Base-by-base conservation (phyloP, 2,113 vertebrate species). In the Zosterops borbonicus region DNA sequence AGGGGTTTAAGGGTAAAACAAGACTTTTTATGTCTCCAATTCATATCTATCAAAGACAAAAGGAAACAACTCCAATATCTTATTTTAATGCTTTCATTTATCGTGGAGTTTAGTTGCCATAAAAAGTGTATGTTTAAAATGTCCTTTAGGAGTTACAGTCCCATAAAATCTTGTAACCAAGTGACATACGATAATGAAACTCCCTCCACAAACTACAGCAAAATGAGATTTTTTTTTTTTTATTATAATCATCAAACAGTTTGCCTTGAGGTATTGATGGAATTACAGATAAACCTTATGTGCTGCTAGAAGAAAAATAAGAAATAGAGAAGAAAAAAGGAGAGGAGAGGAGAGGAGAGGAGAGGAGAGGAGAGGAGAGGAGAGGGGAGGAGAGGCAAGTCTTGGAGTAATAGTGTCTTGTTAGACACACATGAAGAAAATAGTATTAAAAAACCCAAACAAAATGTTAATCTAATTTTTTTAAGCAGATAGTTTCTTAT, bases 41-140 rank as follows among this genome's bases (percentile, higher is more conserved):
- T 96, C 92, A 56, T 96, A 97, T 97, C 97, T 96, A 95, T 97
- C 97, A 98, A 96, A 97, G 90, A 94, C 95, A 89, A 92, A 94
- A 86, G 46, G 90, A 96, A 97, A 92, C 92, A 87, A 94, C 92
- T 95, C 89, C 97, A 96, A 96, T 97, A 97, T 88, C 91, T 98
- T 97, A 97, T 93, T 95, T 96, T 97, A 97, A 97, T 96, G 87
- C 83, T 97, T 98, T 97, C 42, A 92, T 98, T 98, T 98, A 97
- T 97, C 53, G 95, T 96, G 25, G 97, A 96, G 94, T 97, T 97
- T 96, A 92, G 90, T 90, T 89, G 92, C 92, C 87, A 94, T 97
- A 97, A 97, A 98, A 97, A 89, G 47, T 21, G 35, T 97, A 87
- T 96, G 92, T 97, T 98, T 97, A 97, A 98, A 95, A 86, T 41